Percentiles rank a stretch among this genome's conserved stretches.
These are phyloP conservation scores for Cliona cf. orientalis DNA, from an alignment of 37 sponge, comb jelly and placozoan genomes.

Conservation along the genomic window DNA sequence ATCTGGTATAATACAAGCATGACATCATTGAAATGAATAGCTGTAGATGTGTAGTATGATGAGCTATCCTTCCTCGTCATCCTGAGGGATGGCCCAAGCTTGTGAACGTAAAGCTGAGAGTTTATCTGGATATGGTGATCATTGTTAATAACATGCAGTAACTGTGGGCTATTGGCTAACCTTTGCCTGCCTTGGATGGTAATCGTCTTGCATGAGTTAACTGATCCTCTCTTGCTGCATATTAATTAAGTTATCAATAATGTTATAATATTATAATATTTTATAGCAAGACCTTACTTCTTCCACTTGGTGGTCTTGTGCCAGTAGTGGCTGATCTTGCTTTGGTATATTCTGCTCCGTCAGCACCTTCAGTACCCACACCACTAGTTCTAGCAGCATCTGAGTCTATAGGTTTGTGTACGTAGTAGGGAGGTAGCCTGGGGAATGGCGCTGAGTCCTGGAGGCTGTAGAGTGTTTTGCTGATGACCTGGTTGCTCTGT, in stretches of 20 bases:
- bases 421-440: constrained; percentile 47
- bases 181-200: too few relatives aligned
- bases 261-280: too few relatives aligned
- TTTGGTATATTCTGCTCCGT: neutral
- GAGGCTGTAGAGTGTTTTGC: constrained; percentile 7
- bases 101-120: neutral
- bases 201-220: too few relatives aligned
- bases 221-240: too few relatives aligned
- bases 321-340: neutral
- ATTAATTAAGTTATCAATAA: too few relatives aligned
- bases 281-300: too few relatives aligned
- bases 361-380: neutral
- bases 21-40: too few relatives aligned
- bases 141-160: too few relatives aligned
- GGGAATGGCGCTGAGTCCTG: constrained; percentile 49
- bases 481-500: neutral
- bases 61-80: neutral
- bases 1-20: neutral
- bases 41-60: too few relatives aligned
- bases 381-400: neutral
- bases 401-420: neutral
- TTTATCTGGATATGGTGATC: too few relatives aligned
- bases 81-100: neutral
- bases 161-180: too few relatives aligned
- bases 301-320: neutral